phyloP scores from a whole-genome alignment of 2,113 vertebrate genomes.

The Leuciscus idus region DNA sequence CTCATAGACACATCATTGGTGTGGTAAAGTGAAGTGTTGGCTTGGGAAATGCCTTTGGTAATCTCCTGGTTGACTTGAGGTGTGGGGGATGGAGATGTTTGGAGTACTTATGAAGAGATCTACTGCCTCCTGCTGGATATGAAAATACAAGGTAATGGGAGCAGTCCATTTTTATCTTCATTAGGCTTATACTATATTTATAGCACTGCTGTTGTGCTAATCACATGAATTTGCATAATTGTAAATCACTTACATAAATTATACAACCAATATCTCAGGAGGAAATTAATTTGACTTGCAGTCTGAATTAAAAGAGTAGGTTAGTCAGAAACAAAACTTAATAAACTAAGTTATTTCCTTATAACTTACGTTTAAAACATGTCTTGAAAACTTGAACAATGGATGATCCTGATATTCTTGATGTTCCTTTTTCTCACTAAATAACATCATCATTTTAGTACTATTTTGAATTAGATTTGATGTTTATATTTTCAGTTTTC shows the following conservation, averaged over 20 bases:
- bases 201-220: not conserved
- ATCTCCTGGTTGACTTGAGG: conserved; percentile 3
- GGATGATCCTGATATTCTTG: no score
- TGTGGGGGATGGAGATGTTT: conserved; percentile 1
- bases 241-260: not conserved
- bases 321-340: not conserved
- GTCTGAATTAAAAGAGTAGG: not conserved
- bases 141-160: not conserved
- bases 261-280: not conserved
- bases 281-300: not conserved
- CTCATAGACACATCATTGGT: not conserved
- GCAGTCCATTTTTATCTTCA: not conserved
- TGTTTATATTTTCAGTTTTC: no score
- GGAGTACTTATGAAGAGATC: not conserved
- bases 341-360: conserved; percentile 3
- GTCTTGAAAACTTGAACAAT: not conserved
- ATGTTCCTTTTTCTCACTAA: not conserved
- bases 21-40: not conserved
- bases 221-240: conserved; percentile 1
- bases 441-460: not conserved
- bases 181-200: conserved; percentile 7
- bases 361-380: not conserved
- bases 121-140: conserved; percentile 42
- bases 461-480: no score
- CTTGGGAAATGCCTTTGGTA: not conserved